Conservation (phyloP, 1,140 invertebrate genomes). For the Cydia amplana region DNA sequence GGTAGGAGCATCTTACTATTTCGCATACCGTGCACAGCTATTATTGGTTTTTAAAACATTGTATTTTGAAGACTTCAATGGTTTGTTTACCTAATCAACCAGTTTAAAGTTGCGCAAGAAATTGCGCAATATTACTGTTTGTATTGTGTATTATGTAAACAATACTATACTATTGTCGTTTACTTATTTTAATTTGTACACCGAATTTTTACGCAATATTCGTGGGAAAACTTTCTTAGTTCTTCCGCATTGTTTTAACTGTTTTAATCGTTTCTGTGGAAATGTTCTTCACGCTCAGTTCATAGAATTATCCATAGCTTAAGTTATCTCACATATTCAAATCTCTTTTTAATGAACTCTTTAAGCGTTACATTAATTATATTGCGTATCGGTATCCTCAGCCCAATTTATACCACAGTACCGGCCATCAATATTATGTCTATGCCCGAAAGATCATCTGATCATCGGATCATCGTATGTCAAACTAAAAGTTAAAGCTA, state of each 20-base stretch:
- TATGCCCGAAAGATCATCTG: too few species aligned
- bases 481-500: too few species aligned
- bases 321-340: not conserved
- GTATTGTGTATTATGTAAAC: slow-evolving; percentile 32
- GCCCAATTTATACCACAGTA: not conserved
- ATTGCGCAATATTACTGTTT: slow-evolving; percentile 26
- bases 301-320: not conserved
- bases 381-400: not conserved
- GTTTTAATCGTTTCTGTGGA: slow-evolving; percentile 21
- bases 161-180: slow-evolving; percentile 28
- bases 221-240: slow-evolving; percentile 27
- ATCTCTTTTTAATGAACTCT: slow-evolving; percentile 1
- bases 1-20: not conserved
- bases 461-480: too few species aligned
- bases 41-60: not conserved
- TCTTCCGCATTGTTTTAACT: slow-evolving; percentile 25
- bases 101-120: slow-evolving; percentile 18
- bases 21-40: not conserved
- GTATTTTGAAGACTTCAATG: not conserved
- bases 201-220: slow-evolving; percentile 29
- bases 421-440: too few species aligned
- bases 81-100: slow-evolving; percentile 20
- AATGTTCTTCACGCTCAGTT: not conserved
- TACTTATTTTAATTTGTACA: slow-evolving; percentile 31
- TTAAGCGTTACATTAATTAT: not conserved